Percentiles rank a stretch among this genome's conserved stretches.
phyloP scores from a whole-genome alignment of 1,140 invertebrate genomes.

The Drosophila repletoides region DNA sequence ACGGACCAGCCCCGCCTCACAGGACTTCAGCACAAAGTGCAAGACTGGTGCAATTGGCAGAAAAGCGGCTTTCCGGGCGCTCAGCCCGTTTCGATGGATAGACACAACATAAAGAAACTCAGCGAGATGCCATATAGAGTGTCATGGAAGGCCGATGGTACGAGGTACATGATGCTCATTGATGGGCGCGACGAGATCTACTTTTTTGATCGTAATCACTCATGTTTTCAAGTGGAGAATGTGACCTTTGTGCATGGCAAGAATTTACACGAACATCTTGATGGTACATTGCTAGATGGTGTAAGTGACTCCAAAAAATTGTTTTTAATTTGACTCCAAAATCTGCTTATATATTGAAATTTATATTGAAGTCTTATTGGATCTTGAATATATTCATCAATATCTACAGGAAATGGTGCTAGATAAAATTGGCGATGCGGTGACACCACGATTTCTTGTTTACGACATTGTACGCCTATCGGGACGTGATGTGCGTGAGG shows the following conservation, averaged over 20 bases:
- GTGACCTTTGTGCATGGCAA: conserved; percentile 91
- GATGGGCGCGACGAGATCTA: conserved; percentile 92
- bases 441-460: conserved; percentile 94
- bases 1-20: conserved; percentile 84
- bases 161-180: conserved; percentile 98
- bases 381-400: too few species aligned
- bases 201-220: conserved; percentile 97
- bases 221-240: conserved; percentile 93
- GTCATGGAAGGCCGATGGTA: conserved; percentile 99
- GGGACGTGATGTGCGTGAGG: conserved; percentile 89
- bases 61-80: conserved; percentile 94
- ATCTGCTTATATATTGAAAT: not conserved
- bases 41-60: conserved; percentile 92
- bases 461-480: conserved; percentile 97
- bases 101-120: conserved; percentile 90
- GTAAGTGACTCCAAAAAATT: conserved; percentile 33
- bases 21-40: conserved; percentile 89
- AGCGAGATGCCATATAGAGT: conserved; percentile 94
- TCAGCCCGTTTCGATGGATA: conserved; percentile 98
- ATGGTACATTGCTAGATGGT: conserved; percentile 95
- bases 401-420: conserved; percentile 93
- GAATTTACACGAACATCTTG: conserved; percentile 88
- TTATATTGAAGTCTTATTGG: too few species aligned
- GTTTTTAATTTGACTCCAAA: not conserved
- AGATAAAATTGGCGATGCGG: conserved; percentile 89